Conservation (phyloP, 2,888 invertebrate genomes). For the Leptopilina syphax region DNA sequence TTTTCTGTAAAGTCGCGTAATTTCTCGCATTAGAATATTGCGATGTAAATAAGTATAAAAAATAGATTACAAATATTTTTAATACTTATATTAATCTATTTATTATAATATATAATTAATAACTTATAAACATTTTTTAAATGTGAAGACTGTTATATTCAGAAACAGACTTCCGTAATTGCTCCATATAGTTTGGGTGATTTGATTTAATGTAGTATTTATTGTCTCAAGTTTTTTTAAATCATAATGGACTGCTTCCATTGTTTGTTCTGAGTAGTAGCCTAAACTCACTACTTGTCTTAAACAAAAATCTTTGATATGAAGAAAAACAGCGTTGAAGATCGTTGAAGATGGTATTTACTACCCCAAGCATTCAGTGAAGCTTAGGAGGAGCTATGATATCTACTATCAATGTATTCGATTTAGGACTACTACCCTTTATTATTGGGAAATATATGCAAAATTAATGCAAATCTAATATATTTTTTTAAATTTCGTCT, state of each 20-base stretch:
- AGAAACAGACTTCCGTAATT: slow-evolving; percentile 2
- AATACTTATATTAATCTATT: not conserved
- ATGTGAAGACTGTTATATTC: slow-evolving; percentile 2
- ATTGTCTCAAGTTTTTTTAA: slow-evolving; percentile 21
- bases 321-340: slow-evolving; percentile 42
- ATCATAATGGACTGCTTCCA: slow-evolving; percentile 31
- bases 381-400: slow-evolving; percentile 43
- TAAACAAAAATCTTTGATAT: slow-evolving; percentile 32
- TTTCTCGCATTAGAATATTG: too few species aligned
- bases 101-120: not conserved
- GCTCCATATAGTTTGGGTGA: slow-evolving; percentile 2
- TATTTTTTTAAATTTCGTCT: too few species aligned
- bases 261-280: slow-evolving; percentile 2
- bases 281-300: not conserved
- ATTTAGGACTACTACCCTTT: not conserved
- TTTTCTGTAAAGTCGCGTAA: too few species aligned
- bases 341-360: slow-evolving; percentile 38
- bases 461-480: too few species aligned
- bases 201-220: not conserved
- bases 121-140: not conserved
- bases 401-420: slow-evolving; percentile 36
- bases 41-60: too few species aligned
- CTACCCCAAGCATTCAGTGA: slow-evolving; percentile 38
- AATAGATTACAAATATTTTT: not conserved
- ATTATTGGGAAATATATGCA: not conserved